Evolutionary conservation across 2,888 invertebrate genomes (phyloP), one percentile per base, ranked within the genome.

Genomic region (Trachelus stipa): DNA sequence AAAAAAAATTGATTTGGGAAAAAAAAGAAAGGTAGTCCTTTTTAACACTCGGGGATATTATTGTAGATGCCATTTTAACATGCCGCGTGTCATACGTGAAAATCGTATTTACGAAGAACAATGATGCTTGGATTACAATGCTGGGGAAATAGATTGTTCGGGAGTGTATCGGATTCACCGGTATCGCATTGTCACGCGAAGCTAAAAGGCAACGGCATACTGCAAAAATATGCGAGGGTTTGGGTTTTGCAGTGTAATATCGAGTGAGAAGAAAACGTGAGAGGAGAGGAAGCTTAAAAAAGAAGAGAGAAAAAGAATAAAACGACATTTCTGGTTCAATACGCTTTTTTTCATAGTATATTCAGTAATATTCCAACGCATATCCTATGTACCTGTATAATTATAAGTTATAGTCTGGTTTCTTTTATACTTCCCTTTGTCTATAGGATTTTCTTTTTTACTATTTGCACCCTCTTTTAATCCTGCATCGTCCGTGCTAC

Each of bases 91-190:
- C 79, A 79, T 81, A 80, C 80, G 80, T 81, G 81, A 82, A 86
- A 86, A 86, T 83, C 80, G 84, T 86, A 84, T 87, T 87, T 86
- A 83, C 83, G 80, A 86, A 83, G 87, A 88, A 90, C 89, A 89
- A 89, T 90, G 87, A 85, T 85, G 81, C 82, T 83, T 81, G 87
- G 88, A 87, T 89, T 88, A 89, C 89, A 89, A 89, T 88, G 85
- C 84, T 84, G 83, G 83, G 85, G 86, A 88, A 89, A 90, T 85
- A 87, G 88, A 89, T 88, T 88, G 87, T 88, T 85, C 76, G 85
- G 82, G 23, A 84, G 81, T 85, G 83, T 87, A 87, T 88, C 86
- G 87, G 86, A 85, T 83, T 84, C 83, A 82, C 79, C 76, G 79
- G 81, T 77, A 83, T 83, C 79, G 81, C 80, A 84, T 87, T 83